Conservation (phyloP, 2,113 vertebrate genomes). For the Cyrtonyx montezumae region DNA sequence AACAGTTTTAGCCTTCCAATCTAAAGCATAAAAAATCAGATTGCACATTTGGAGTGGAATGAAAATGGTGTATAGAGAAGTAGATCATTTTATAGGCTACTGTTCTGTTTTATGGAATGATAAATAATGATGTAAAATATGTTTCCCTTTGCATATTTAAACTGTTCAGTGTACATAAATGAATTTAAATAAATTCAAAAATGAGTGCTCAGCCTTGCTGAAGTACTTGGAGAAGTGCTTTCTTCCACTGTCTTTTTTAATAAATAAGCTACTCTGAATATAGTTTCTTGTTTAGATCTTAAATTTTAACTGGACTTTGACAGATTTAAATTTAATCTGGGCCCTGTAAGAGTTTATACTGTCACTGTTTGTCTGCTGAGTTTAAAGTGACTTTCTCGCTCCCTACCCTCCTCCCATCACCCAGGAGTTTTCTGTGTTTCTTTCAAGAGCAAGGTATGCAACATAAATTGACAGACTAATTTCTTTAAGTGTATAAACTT, state of each 20-base stretch:
- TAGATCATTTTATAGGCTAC: slow-evolving; percentile 46
- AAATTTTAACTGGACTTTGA: slow-evolving; percentile 24
- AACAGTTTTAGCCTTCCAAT: slow-evolving; percentile 41
- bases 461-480: background rate
- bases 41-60: slow-evolving; percentile 5
- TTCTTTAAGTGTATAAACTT: background rate
- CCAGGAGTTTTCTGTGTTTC: background rate
- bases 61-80: slow-evolving; percentile 36
- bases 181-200: slow-evolving; percentile 44
- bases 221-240: background rate
- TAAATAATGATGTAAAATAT: slow-evolving; percentile 61
- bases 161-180: slow-evolving; percentile 14
- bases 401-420: background rate
- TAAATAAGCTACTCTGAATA: slow-evolving; percentile 8
- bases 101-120: slow-evolving; percentile 52
- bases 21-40: slow-evolving; percentile 36
- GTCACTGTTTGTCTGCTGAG: background rate
- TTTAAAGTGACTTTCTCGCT: background rate
- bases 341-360: background rate
- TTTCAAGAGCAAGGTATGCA: background rate
- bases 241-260: slow-evolving; percentile 29
- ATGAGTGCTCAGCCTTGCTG: background rate
- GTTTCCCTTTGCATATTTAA: slow-evolving; percentile 49
- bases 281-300: slow-evolving; percentile 33
- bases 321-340: slow-evolving; percentile 36